Conservation (phyloP, 2,888 invertebrate genomes). For the Clitarchus hookeri region DNA sequence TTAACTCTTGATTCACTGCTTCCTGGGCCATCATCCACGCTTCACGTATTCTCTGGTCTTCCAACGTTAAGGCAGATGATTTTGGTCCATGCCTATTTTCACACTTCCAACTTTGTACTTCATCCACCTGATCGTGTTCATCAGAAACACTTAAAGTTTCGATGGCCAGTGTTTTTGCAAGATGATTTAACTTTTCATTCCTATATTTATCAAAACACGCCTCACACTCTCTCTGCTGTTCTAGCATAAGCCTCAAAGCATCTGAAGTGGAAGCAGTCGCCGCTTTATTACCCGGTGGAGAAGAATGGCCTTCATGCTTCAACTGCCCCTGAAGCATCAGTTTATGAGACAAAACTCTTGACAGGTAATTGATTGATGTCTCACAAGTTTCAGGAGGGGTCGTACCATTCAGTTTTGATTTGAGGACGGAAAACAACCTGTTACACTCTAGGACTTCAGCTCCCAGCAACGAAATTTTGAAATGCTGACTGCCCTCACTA, state of each 20-base stretch:
- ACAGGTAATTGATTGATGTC: conserved; percentile 69
- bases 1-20: conserved; percentile 73
- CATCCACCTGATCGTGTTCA: conserved; percentile 43
- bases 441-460: conserved; percentile 65
- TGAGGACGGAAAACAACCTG: conserved; percentile 73
- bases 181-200: conserved; percentile 67
- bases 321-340: conserved; percentile 57
- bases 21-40: conserved; percentile 78
- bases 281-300: background rate
- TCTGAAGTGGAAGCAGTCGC: conserved; percentile 51
- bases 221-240: conserved; percentile 66
- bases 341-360: conserved; percentile 73
- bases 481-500: conserved; percentile 61
- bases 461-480: conserved; percentile 62
- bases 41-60: conserved; percentile 71
- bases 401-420: conserved; percentile 67
- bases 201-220: conserved; percentile 68
- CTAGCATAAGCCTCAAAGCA: conserved; percentile 57
- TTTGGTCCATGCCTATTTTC: conserved; percentile 5
- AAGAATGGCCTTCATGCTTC: conserved; percentile 32
- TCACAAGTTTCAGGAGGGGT: conserved; percentile 54
- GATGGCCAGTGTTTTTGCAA: conserved; percentile 71
- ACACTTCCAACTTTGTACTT: conserved; percentile 19
- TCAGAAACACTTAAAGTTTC: conserved; percentile 66
- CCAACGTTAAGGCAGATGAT: conserved; percentile 47